These are phyloP conservation scores for Potamilus streckersoni DNA, from an alignment of 1,140 invertebrate genomes.

Conservation along the genomic window DNA sequence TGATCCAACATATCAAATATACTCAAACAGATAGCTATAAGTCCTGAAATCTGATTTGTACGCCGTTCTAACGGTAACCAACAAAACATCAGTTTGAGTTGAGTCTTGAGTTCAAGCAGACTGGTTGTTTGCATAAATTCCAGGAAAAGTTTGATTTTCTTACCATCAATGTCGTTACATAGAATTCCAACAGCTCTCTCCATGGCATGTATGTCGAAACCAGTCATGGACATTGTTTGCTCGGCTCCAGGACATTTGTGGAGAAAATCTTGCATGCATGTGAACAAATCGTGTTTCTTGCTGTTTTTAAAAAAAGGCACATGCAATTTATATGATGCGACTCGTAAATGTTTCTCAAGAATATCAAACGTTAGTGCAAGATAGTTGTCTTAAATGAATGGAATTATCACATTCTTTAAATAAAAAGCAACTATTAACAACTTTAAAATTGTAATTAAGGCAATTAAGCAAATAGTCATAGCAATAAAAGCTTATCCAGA, in stretches of 20 bases:
- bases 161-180: constrained; percentile 25
- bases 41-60: neutral
- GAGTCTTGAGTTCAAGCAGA: neutral
- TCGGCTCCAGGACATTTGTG: constrained; percentile 25
- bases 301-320: neutral
- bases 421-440: no score
- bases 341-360: no score
- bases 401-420: no score
- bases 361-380: no score
- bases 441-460: no score
- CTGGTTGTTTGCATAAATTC: neutral
- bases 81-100: neutral
- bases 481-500: no score
- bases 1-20: neutral
- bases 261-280: constrained; percentile 24
- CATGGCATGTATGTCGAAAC: constrained; percentile 27
- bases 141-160: neutral
- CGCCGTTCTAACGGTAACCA: neutral
- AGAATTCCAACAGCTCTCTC: constrained; percentile 18
- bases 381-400: no score
- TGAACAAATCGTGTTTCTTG: constrained; percentile 28
- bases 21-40: neutral
- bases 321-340: no score
- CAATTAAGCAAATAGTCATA: no score
- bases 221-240: constrained; percentile 17